Conservation (phyloP, 2,888 invertebrate species). For the Hyposoter dolosus region DNA sequence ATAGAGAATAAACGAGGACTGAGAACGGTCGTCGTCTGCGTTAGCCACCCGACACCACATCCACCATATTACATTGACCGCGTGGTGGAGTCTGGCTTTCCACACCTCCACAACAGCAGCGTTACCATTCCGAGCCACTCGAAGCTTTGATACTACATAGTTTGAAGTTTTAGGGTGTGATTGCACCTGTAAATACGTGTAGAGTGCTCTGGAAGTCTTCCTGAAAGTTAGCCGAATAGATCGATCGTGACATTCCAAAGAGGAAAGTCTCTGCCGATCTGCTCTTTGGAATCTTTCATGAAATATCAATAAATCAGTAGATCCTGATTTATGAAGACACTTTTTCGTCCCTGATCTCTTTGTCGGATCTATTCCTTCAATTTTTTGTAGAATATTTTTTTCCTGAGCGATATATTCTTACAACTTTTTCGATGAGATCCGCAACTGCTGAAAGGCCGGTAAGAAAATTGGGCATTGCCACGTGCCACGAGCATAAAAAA, state of each 20-base stretch:
- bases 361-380: too few species aligned
- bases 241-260: neutral
- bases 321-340: neutral
- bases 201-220: neutral
- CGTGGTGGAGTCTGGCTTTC: conserved; percentile 49
- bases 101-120: conserved; percentile 27
- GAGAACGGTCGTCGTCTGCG: conserved; percentile 43
- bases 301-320: neutral
- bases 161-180: conserved; percentile 52
- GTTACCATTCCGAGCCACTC: conserved; percentile 27
- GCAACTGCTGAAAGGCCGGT: too few species aligned
- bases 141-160: conserved; percentile 67
- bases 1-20: conserved; percentile 35
- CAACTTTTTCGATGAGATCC: too few species aligned
- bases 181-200: conserved; percentile 21
- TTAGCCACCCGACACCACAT: conserved; percentile 65
- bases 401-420: too few species aligned
- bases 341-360: too few species aligned
- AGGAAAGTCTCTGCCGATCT: neutral
- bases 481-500: neutral
- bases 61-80: conserved; percentile 68
- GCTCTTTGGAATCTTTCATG: neutral
- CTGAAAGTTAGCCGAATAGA: neutral
- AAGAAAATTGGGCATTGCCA: too few species aligned
- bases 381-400: too few species aligned